Evolutionary conservation across 2,797 vertebrate species (phyloP).

Genomic region (Bradypodion ventrale): DNA sequence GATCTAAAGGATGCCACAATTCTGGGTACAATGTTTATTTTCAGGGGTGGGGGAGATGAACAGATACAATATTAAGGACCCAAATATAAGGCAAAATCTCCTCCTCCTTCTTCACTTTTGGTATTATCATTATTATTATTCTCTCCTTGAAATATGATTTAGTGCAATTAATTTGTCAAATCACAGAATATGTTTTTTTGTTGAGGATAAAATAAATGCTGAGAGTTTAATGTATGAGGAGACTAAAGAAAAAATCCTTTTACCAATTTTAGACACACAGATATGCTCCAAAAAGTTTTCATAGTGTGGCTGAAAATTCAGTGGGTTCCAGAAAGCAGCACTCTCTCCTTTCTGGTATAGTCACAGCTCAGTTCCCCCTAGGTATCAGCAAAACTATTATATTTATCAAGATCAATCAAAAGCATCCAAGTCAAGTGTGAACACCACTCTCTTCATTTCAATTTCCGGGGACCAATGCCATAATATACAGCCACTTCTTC

Average conservation of each 20-base stretch:
- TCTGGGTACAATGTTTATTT: too few species aligned
- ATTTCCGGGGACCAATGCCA: conserved; percentile 77
- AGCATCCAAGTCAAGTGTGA: conserved; percentile 69
- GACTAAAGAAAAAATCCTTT: conserved; percentile 41
- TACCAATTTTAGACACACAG: conserved; percentile 67
- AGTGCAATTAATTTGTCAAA: too few species aligned
- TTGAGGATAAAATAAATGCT: background rate
- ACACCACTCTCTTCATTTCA: conserved; percentile 78
- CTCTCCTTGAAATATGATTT: too few species aligned
- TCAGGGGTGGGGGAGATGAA: too few species aligned
- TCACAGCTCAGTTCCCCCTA: conserved; percentile 64
- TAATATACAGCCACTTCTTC: conserved; percentile 71
- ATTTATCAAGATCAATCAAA: conserved; percentile 76
- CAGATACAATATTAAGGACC: too few species aligned
- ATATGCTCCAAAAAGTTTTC: conserved; percentile 43
- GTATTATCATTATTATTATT: too few species aligned
- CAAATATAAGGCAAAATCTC: too few species aligned
- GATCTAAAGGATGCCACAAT: too few species aligned
- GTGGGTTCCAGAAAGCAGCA: conserved; percentile 69
- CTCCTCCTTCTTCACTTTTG: too few species aligned
- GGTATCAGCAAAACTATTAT: conserved; percentile 73
- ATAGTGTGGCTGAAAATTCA: conserved; percentile 22
- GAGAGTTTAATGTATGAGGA: background rate
- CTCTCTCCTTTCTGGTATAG: conserved; percentile 63
- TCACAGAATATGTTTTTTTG: too few species aligned